Percentiles rank a stretch among this genome's conserved stretches.
These are phyloP conservation scores for Lethrus apterus DNA, from an alignment of 1,140 invertebrate species.

Conservation along the genomic window DNA sequence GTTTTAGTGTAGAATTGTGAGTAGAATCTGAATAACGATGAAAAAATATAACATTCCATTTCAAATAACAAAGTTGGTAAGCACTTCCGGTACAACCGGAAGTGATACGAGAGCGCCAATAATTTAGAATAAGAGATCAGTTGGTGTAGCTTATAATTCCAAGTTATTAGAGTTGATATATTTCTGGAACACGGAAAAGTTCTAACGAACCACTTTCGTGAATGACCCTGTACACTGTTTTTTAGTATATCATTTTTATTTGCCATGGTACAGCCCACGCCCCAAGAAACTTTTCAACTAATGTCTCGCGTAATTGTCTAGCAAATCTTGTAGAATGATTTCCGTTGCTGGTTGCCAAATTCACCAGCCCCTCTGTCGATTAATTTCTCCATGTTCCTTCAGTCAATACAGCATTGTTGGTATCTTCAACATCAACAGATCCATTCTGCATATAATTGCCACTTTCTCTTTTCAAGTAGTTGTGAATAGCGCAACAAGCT, in stretches of 20 bases:
- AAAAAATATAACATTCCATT: too few species aligned
- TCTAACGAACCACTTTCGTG: too few species aligned
- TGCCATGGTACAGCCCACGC: constrained; percentile 12
- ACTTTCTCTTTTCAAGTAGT: constrained; percentile 5
- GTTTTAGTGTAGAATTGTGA: too few species aligned
- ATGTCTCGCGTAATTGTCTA: constrained; percentile 10
- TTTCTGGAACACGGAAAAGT: too few species aligned
- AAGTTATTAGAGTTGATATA: too few species aligned
- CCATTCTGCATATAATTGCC: constrained; percentile 10
- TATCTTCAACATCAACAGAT: constrained; percentile 15
- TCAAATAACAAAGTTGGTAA: too few species aligned
- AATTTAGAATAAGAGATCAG: too few species aligned
- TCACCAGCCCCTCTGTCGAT: constrained; percentile 8
- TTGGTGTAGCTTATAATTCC: too few species aligned
- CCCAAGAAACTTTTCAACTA: constrained; percentile 16
- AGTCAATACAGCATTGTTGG: constrained; percentile 3
- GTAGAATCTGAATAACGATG: too few species aligned
- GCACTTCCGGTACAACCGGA: too few species aligned
- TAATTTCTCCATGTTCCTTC: constrained; percentile 11
- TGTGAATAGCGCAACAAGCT: constrained; percentile 15
- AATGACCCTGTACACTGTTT: too few species aligned
- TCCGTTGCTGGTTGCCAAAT: constrained; percentile 5
- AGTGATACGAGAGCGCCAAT: too few species aligned
- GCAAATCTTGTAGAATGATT: constrained; percentile 16
- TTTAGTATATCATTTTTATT: constrained; percentile 1